A percentile compares a stretch with the other conserved stretches of the same genome.
phyloP scores from a whole-genome alignment of 1,140 invertebrate species.

The Rhynchophorus ferrugineus region DNA sequence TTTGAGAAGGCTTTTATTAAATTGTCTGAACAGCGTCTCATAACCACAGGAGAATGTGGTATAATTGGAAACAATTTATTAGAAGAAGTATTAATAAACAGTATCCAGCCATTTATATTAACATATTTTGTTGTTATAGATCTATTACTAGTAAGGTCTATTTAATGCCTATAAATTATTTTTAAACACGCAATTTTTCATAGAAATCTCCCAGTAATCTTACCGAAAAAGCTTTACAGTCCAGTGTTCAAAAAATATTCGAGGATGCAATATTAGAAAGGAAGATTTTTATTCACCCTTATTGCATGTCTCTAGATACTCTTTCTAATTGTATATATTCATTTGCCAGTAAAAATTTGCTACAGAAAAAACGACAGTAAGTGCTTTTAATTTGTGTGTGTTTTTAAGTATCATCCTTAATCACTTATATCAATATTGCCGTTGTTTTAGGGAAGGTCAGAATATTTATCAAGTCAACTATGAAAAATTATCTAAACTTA shows the following conservation, averaged over 20 bases:
- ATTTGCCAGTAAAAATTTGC: slow-evolving; percentile 32
- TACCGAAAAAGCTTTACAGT: slow-evolving; percentile 43
- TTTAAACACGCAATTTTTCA: slow-evolving; percentile 28
- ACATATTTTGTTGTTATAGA: slow-evolving; percentile 41
- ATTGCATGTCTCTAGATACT: slow-evolving; percentile 51
- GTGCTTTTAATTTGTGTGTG: slow-evolving; percentile 12
- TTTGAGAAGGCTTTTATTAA: slow-evolving; percentile 44
- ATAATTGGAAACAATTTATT: slow-evolving; percentile 40
- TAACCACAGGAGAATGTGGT: slow-evolving; percentile 27
- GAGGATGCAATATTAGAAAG: slow-evolving; percentile 40
- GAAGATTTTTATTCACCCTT: slow-evolving; percentile 46
- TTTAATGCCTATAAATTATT: slow-evolving; percentile 20
- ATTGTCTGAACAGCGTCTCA: background rate
- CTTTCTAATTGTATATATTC: slow-evolving; percentile 42
- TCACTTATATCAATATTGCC: slow-evolving; percentile 4
- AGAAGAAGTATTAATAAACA: slow-evolving; percentile 42
- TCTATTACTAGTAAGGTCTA: slow-evolving; percentile 36
- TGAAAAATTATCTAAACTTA: slow-evolving; percentile 12
- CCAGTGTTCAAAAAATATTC: slow-evolving; percentile 44
- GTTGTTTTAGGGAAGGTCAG: slow-evolving; percentile 22
- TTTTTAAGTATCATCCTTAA: slow-evolving; percentile 1
- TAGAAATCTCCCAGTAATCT: slow-evolving; percentile 32
- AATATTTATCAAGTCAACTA: slow-evolving; percentile 21
- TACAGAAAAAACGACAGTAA: slow-evolving; percentile 40
- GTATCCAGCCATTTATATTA: slow-evolving; percentile 45